These are phyloP conservation scores for Malurus cyaneus DNA, from an alignment of 2,113 vertebrate genomes.

Conservation along the genomic window DNA sequence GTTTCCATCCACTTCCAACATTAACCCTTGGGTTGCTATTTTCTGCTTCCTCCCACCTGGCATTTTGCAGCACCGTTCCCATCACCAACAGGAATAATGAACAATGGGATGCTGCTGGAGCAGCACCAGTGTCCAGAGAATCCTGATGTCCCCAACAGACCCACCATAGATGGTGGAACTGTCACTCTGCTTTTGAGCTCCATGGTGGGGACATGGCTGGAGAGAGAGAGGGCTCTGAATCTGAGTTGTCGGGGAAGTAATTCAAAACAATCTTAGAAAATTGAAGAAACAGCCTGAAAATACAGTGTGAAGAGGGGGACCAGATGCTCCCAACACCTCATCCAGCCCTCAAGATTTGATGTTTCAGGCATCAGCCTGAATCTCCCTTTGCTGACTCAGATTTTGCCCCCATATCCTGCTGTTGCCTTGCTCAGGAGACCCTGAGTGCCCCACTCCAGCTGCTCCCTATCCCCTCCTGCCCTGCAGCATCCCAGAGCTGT, in stretches of 20 bases:
- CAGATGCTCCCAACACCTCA: accelerated
- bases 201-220: background rate
- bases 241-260: background rate
- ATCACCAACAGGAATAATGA: background rate
- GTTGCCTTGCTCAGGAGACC: background rate
- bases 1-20: background rate
- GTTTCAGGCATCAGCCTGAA: background rate
- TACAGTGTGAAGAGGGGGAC: accelerated
- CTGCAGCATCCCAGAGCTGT: accelerated
- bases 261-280: background rate
- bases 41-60: background rate
- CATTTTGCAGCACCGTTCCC: background rate
- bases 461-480: background rate
- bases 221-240: background rate
- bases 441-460: accelerated
- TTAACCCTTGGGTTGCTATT: background rate
- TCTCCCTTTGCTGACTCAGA: accelerated
- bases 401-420: accelerated
- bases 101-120: accelerated
- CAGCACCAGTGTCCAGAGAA: background rate
- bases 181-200: background rate
- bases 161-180: background rate
- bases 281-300: background rate
- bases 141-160: background rate
- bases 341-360: background rate